phyloP scores from a whole-genome alignment of 2,797 vertebrate species.

The Crax fasciolata region DNA sequence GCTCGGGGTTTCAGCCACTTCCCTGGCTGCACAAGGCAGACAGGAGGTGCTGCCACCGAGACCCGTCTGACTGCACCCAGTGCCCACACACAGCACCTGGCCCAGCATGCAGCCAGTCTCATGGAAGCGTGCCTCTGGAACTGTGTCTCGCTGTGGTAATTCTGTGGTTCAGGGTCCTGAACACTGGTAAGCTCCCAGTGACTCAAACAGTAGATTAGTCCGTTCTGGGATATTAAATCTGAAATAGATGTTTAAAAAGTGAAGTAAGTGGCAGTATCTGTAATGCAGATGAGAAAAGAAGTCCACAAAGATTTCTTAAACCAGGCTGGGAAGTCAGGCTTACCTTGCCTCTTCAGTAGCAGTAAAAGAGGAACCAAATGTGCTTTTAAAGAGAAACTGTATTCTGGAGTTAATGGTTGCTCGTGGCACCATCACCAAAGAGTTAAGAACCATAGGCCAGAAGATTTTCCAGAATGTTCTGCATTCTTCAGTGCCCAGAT shows the following conservation, averaged over 20 bases:
- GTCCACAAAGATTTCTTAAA: neutral
- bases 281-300: neutral
- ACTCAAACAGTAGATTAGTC: neutral
- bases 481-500: neutral
- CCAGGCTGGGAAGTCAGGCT: neutral
- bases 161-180: neutral
- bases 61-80: neutral
- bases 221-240: neutral
- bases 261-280: neutral
- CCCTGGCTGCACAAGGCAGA: neutral
- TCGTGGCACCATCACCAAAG: neutral
- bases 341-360: neutral
- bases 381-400: neutral
- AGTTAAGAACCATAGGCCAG: neutral
- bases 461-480: slow-evolving; percentile 24
- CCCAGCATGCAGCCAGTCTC: neutral
- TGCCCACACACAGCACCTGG: fast-evolving
- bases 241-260: neutral
- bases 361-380: neutral
- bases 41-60: neutral
- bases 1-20: neutral
- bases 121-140: neutral
- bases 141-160: neutral
- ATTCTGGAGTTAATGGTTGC: neutral
- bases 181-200: neutral